Evolutionary conservation across 2,888 invertebrate species (phyloP).

Genomic region (Yponomeuta evonymella): DNA sequence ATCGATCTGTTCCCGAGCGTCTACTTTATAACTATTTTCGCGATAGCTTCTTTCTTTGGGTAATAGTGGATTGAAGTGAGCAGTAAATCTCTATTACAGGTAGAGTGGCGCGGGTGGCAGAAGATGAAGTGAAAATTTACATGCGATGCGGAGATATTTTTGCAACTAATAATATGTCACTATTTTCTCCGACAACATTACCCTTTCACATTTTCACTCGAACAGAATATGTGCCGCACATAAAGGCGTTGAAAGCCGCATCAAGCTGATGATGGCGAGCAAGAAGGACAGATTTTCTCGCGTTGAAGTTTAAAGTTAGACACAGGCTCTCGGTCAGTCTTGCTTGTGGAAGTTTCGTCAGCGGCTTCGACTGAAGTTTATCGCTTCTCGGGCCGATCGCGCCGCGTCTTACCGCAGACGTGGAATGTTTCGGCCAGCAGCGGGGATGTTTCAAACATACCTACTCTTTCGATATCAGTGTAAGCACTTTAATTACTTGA

Average conservation of each 20-base stretch:
- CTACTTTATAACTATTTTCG: slow-evolving; percentile 54
- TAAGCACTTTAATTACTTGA: slow-evolving; percentile 14
- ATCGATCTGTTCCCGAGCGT: slow-evolving; percentile 23
- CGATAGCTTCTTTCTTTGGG: slow-evolving; percentile 60
- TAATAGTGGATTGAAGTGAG: slow-evolving; percentile 67
- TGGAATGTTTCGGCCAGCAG: slow-evolving; percentile 3
- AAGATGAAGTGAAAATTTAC: slow-evolving; percentile 64
- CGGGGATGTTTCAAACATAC: background rate
- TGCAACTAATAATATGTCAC: background rate
- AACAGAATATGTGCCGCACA: background rate
- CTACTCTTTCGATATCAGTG: slow-evolving; percentile 5
- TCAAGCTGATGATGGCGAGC: background rate
- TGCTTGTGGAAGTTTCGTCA: background rate
- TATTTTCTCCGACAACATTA: slow-evolving; percentile 1
- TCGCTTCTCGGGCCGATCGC: background rate
- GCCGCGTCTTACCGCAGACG: background rate
- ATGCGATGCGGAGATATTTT: slow-evolving; percentile 34
- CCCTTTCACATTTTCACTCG: background rate
- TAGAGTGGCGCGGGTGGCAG: slow-evolving; percentile 65
- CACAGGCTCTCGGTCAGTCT: background rate
- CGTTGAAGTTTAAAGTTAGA: background rate
- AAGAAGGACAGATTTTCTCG: background rate
- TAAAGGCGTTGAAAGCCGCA: background rate
- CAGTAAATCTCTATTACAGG: slow-evolving; percentile 74
- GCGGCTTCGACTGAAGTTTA: background rate